Conservation (phyloP, 2,797 vertebrate species). For the Myoxocephalus aenaeus region DNA sequence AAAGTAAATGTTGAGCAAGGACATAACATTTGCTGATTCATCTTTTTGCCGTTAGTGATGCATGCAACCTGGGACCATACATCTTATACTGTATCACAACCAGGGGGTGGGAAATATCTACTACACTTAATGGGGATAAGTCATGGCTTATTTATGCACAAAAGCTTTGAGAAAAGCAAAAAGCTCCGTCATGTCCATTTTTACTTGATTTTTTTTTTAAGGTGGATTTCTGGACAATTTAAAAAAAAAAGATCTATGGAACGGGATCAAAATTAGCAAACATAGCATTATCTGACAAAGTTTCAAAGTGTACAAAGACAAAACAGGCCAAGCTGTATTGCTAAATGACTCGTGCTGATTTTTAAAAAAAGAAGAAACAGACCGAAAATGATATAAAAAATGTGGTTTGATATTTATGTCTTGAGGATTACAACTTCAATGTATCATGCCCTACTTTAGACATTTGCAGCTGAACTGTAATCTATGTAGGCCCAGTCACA, state of each 20-base stretch:
- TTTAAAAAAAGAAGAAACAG: not conserved
- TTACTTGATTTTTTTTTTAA: not conserved
- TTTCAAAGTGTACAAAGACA: not conserved
- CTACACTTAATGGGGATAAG: constrained; percentile 7
- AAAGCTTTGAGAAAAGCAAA: constrained; percentile 1
- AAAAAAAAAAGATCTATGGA: not conserved
- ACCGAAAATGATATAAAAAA: constrained; percentile 3
- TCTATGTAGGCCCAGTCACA: constrained; percentile 32
- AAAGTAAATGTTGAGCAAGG: constrained; percentile 53
- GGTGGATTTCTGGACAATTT: not conserved
- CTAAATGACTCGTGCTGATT: not conserved
- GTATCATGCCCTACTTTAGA: constrained; percentile 2
- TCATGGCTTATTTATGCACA: constrained; percentile 33
- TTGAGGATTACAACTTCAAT: constrained; percentile 33
- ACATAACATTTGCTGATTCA: constrained; percentile 61
- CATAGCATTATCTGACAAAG: not conserved
- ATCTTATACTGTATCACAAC: constrained; percentile 38
- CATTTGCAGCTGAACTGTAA: constrained; percentile 42
- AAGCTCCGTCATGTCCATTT: not conserved
- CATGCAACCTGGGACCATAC: constrained; percentile 43
- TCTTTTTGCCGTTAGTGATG: constrained; percentile 47
- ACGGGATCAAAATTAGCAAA: not conserved
- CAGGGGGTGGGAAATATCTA: constrained; percentile 5
- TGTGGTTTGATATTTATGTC: constrained; percentile 30
- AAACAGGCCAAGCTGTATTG: not conserved